phyloP scores from a whole-genome alignment of 2,113 vertebrate genomes.

The Lepus americanus region DNA sequence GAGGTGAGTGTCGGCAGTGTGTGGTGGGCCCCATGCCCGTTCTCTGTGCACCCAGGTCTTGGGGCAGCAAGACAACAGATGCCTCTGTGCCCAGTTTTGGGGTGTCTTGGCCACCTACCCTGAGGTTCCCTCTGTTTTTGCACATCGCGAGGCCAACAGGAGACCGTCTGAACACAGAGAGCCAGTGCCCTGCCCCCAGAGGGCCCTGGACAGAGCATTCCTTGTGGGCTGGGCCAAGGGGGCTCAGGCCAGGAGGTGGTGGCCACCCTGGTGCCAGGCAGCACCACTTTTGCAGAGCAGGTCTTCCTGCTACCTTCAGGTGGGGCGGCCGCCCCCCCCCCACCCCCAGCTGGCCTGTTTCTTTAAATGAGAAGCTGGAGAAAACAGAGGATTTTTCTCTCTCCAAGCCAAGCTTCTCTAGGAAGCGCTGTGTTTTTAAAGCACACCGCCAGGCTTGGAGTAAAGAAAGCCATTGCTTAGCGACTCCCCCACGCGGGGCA shows the following conservation, averaged over 20 bases:
- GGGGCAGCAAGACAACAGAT: neutral
- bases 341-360: neutral
- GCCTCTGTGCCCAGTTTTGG: neutral
- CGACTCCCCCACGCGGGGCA: neutral
- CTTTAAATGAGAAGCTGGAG: constrained; percentile 30
- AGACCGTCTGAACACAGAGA: neutral
- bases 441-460: constrained; percentile 59
- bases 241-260: neutral
- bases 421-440: constrained; percentile 60
- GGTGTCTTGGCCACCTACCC: neutral
- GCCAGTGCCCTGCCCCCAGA: neutral
- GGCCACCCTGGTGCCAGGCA: neutral
- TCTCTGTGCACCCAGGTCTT: neutral
- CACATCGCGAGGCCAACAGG: neutral
- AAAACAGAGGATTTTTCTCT: neutral
- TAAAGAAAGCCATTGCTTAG: constrained; percentile 70
- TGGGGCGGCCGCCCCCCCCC: neutral
- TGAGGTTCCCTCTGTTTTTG: neutral
- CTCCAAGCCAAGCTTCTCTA: neutral
- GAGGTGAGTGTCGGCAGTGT: neutral
- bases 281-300: neutral
- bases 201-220: neutral
- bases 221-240: neutral
- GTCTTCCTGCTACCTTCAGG: neutral
- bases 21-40: neutral